Evolutionary conservation across 2,113 vertebrate genomes (phyloP).

Genomic region (Cochlearius cochlearius): DNA sequence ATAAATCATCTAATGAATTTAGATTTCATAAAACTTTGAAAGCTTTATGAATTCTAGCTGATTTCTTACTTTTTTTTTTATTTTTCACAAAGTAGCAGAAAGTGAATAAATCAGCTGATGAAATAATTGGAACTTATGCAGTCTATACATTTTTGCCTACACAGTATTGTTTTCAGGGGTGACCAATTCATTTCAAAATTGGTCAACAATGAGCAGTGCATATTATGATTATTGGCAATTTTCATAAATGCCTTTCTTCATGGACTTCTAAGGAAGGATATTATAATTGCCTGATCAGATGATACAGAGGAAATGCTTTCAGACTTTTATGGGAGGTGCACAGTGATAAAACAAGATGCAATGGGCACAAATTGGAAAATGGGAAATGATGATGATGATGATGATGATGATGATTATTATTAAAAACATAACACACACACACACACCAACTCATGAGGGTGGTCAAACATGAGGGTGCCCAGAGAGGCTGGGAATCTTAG

Average conservation of each 20-base stretch:
- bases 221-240: not conserved
- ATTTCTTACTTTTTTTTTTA: not conserved
- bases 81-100: not conserved
- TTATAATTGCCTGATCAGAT: not conserved
- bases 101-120: not conserved
- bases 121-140: not conserved
- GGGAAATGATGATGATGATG: too few relatives aligned
- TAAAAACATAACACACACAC: not conserved
- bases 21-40: not conserved
- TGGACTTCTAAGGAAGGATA: not conserved
- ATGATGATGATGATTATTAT: too few relatives aligned
- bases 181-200: not conserved
- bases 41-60: not conserved
- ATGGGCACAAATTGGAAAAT: not conserved
- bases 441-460: fast-evolving
- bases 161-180: not conserved
- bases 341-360: not conserved
- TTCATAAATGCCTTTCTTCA: not conserved
- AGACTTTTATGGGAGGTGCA: not conserved
- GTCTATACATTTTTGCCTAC: not conserved
- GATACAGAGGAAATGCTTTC: not conserved
- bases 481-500: not conserved
- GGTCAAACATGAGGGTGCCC: not conserved
- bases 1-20: not conserved
- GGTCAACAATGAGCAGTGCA: not conserved